Evolutionary conservation across 2,797 vertebrate genomes (phyloP).

Genomic region (Knipowitschia caucasica): DNA sequence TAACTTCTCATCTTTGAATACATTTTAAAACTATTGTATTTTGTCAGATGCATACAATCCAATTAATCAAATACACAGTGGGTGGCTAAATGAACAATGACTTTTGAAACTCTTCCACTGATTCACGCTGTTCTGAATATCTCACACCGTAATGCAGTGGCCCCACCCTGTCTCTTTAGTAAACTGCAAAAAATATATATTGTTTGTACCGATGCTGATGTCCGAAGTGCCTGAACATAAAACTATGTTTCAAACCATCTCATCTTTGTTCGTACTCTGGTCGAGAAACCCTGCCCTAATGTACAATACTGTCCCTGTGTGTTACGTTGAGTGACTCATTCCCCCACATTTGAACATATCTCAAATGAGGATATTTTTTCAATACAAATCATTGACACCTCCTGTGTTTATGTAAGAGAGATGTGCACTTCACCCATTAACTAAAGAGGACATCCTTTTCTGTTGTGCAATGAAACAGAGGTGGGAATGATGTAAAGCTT

Average conservation of each 20-base stretch:
- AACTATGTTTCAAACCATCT: too few species aligned
- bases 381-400: conserved; percentile 71
- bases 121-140: background rate
- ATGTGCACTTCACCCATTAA: conserved; percentile 71
- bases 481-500: conserved; percentile 39
- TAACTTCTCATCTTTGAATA: too few species aligned
- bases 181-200: too few species aligned
- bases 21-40: background rate
- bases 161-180: too few species aligned
- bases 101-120: background rate
- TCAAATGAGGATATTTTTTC: conserved; percentile 42
- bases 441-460: conserved; percentile 55
- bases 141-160: too few species aligned
- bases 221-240: too few species aligned
- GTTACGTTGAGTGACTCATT: conserved; percentile 38
- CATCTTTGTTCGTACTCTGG: too few species aligned
- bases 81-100: background rate
- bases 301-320: background rate
- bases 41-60: background rate
- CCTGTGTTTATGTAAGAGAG: conserved; percentile 49
- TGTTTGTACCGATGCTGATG: too few species aligned
- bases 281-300: too few species aligned
- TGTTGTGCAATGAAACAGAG: conserved; percentile 48
- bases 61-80: background rate
- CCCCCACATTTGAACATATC: conserved; percentile 39